Percentiles rank a stretch among this genome's conserved stretches.
Evolutionary conservation across 2,797 vertebrate genomes (phyloP).

Genomic region (Anabacerthia variegaticeps): DNA sequence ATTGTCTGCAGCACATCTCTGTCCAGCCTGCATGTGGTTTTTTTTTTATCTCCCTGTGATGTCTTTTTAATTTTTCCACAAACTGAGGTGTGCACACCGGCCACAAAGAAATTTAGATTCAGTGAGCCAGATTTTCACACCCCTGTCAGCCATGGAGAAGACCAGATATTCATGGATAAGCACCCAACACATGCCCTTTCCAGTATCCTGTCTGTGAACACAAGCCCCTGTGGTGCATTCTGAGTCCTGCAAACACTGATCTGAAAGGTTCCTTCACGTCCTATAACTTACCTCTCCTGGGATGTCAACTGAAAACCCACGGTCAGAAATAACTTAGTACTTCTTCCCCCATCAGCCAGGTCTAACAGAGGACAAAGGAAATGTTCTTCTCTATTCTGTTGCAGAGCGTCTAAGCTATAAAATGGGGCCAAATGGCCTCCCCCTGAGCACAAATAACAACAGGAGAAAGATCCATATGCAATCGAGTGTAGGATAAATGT

Average conservation of each 20-base stretch:
- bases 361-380: slow-evolving; percentile 63
- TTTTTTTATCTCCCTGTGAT: background rate
- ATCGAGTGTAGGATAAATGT: slow-evolving; percentile 41
- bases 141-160: background rate
- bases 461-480: slow-evolving; percentile 51
- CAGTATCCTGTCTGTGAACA: background rate
- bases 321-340: slow-evolving; percentile 34
- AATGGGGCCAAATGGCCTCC: slow-evolving; percentile 54
- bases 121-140: background rate
- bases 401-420: slow-evolving; percentile 32
- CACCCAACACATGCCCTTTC: background rate
- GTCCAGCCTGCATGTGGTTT: background rate
- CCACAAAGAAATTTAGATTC: background rate
- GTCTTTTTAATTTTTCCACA: background rate
- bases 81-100: background rate
- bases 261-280: background rate
- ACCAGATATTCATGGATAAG: background rate
- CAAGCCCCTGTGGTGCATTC: background rate
- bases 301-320: slow-evolving; percentile 5
- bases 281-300: background rate
- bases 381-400: slow-evolving; percentile 40
- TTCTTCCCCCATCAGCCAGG: slow-evolving; percentile 24
- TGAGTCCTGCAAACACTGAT: background rate
- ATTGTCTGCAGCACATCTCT: background rate
- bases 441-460: slow-evolving; percentile 65